Evolutionary conservation across 2,797 vertebrate species (phyloP), one percentile per base, ranked within the genome.

Genomic region (Chromobotia macracanthus): DNA sequence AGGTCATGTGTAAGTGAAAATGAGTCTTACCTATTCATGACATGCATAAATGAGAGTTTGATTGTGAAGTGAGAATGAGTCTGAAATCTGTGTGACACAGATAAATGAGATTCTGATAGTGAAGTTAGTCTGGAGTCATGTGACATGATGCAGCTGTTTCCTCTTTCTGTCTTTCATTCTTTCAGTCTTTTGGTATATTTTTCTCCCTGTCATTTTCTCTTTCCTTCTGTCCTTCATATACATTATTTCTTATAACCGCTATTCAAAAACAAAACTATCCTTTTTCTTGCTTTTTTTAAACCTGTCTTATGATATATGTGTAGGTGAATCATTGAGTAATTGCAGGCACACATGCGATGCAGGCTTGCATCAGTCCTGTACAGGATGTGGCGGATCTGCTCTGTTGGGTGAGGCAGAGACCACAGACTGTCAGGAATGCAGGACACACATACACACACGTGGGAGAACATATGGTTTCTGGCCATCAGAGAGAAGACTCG

Each of bases 361-460:
- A 28, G 23, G 23, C 58, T 28, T 19, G n/a, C 21, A 3, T 25
- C 5, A 15, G 23, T 60, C 25, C 13, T 28, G 25, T 28, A 13
- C 4, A 73, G 65, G 53, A 77, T 77, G 53, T 73, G 63, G 70
- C 25, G 44, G 61, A 25, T 65, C 18, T 46, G 23, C 74, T 77
- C 75, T 56, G 56, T 31, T 55, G 58, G 58, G 66, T 44, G 23
- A 83, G 61, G 65, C 51, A 64, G 55, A 82, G 68, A 72, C 61
- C 25, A 76, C 80, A 75, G 75, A 60, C 50, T 0, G 46, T 65
- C 58, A 78, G 70, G 55, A 82, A 72, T 79, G 75, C 69, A 65
- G 41, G 50, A 66, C 72, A 74, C 56, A 46, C n/a, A 28, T 13
- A 31, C 25, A 72, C 31, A n/a, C n/a, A n/a, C n/a, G n/a, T n/a